phyloP scores from a whole-genome alignment of 30 jellyfish, hydroid and myxozoan genomes.

The Nemopilema nomurai region DNA sequence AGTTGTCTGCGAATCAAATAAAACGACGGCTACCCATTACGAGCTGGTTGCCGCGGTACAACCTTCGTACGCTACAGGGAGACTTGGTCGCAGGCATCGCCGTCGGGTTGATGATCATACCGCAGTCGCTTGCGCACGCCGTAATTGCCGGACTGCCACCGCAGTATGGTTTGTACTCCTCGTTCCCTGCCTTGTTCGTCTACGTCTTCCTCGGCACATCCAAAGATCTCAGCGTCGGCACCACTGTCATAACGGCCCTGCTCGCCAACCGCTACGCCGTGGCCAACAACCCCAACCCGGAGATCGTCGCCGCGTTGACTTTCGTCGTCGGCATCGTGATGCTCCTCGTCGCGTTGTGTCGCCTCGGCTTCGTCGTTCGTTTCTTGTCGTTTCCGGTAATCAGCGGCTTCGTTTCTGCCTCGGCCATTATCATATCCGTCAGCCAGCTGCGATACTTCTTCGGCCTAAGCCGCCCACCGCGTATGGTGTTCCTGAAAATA shows the following conservation, averaged over 20 bases:
- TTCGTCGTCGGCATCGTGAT: slow-evolving; percentile 68
- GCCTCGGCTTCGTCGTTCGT: slow-evolving; percentile 78
- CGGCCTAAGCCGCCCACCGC: slow-evolving; percentile 68
- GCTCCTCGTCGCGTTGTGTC: slow-evolving; percentile 64
- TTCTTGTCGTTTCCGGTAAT: slow-evolving; percentile 80
- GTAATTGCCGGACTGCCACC: slow-evolving; percentile 78
- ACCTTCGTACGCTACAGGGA: slow-evolving; percentile 45
- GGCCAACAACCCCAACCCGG: slow-evolving; percentile 38
- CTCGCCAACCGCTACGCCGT: slow-evolving; percentile 65
- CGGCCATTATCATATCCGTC: slow-evolving; percentile 64
- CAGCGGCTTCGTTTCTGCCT: slow-evolving; percentile 91
- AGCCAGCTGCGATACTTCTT: slow-evolving; percentile 78
- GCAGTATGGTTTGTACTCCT: slow-evolving; percentile 79
- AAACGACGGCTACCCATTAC: slow-evolving; percentile 61
- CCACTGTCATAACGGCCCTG: slow-evolving; percentile 82
- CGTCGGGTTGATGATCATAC: slow-evolving; percentile 75
- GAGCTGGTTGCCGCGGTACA: slow-evolving; percentile 74
- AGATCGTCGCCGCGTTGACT: slow-evolving; percentile 73
- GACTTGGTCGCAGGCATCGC: slow-evolving; percentile 82
- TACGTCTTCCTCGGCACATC: slow-evolving; percentile 78
- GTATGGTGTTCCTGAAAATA: slow-evolving; percentile 39
- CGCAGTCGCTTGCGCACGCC: slow-evolving; percentile 84
- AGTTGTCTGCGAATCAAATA: not conserved
- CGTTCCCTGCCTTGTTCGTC: slow-evolving; percentile 75
- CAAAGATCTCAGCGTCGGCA: slow-evolving; percentile 80